Percentiles rank a stretch among this genome's conserved stretches.
These are phyloP conservation scores for Globia sparganii DNA, from an alignment of 2,888 invertebrate genomes.

Conservation along the genomic window DNA sequence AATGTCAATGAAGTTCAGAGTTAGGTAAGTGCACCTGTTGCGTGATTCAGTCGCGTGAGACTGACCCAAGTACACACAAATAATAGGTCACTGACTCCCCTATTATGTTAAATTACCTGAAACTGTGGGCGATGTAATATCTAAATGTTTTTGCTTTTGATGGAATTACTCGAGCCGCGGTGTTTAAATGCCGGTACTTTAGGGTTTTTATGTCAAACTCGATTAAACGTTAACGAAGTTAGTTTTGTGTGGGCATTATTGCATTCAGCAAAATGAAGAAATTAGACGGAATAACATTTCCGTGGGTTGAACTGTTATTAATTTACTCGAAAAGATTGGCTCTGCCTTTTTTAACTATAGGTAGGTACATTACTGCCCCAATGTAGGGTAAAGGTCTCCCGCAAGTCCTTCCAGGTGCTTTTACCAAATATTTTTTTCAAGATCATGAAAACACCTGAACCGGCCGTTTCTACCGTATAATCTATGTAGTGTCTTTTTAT, in stretches of 20 bases:
- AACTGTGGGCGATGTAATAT: conserved; percentile 52
- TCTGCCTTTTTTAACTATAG: background rate
- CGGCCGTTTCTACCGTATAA: background rate
- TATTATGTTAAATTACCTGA: conserved; percentile 64
- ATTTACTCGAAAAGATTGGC: background rate
- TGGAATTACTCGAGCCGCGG: conserved; percentile 47
- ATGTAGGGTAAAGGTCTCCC: background rate
- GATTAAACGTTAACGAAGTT: conserved; percentile 14
- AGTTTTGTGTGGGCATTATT: conserved; percentile 7
- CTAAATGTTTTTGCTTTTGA: conserved; percentile 56
- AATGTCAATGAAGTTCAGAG: conserved; percentile 5
- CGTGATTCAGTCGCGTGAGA: conserved; percentile 65
- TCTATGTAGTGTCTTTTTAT: background rate
- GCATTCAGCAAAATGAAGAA: background rate
- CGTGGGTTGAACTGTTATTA: background rate
- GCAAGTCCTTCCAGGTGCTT: background rate
- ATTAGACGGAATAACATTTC: background rate
- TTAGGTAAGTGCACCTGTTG: conserved; percentile 67
- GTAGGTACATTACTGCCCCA: background rate
- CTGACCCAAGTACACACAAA: conserved; percentile 60
- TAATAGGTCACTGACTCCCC: conserved; percentile 61
- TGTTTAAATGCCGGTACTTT: conserved; percentile 36
- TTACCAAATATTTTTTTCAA: background rate
- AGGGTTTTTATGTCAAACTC: background rate
- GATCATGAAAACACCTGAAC: background rate